These are phyloP conservation scores for Biston stratarius DNA, from an alignment of 2,888 invertebrate genomes.

Conservation along the genomic window DNA sequence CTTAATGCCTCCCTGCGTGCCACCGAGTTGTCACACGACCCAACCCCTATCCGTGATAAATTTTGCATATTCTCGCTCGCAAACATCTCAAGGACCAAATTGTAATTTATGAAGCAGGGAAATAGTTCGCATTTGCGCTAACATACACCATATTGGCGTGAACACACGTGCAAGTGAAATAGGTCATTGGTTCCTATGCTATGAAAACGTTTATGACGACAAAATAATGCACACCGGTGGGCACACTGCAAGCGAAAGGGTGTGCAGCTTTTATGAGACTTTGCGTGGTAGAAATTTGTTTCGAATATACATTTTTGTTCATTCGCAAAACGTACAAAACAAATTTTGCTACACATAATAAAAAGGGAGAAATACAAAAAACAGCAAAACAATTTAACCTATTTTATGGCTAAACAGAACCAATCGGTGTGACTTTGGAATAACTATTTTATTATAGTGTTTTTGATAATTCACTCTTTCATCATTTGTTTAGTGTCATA, in stretches of 20 bases:
- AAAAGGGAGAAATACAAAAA: not conserved
- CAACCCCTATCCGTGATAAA: constrained; percentile 47
- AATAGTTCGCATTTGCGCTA: constrained; percentile 36
- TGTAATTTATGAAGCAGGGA: constrained; percentile 37
- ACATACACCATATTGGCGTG: constrained; percentile 22
- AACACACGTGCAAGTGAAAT: constrained; percentile 15
- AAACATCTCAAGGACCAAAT: constrained; percentile 53
- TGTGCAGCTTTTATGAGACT: constrained; percentile 14
- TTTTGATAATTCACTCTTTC: too few species aligned
- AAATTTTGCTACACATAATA: not conserved
- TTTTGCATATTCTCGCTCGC: constrained; percentile 51
- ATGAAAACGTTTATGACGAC: constrained; percentile 17
- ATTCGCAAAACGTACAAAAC: not conserved
- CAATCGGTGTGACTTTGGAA: too few species aligned
- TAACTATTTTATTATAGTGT: too few species aligned
- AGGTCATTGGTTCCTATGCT: constrained; percentile 18
- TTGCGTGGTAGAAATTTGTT: constrained; percentile 8
- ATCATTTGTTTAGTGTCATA: too few species aligned
- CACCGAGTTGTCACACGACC: constrained; percentile 52
- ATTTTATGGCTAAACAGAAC: too few species aligned
- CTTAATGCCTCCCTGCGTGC: constrained; percentile 51
- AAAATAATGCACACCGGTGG: constrained; percentile 15
- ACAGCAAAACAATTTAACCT: too few species aligned
- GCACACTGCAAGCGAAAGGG: constrained; percentile 14
- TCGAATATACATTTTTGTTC: constrained; percentile 1